A percentile compares a stretch with the other conserved stretches of the same genome.
Conservation (phyloP, 2,797 vertebrate species). For the Vespertilio murinus region DNA sequence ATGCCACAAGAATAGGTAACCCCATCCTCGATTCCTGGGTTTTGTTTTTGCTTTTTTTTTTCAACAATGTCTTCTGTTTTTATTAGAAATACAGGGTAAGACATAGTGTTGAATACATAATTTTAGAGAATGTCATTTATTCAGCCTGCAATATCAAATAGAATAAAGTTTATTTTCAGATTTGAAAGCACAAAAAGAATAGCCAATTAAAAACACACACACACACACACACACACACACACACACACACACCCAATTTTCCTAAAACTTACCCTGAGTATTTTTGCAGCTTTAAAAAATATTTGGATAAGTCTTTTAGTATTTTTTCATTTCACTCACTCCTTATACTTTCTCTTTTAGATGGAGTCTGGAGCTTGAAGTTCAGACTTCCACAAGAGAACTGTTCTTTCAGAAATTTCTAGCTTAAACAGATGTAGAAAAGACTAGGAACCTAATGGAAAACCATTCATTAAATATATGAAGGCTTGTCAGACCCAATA, state of each 20-base stretch:
- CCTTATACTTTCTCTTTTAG: constrained; percentile 39
- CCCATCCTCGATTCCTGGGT: not conserved
- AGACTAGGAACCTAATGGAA: not conserved
- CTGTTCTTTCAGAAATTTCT: constrained; percentile 47
- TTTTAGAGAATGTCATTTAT: constrained; percentile 48
- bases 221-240: too few species aligned
- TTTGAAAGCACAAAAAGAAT: constrained; percentile 12
- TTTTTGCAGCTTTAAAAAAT: constrained; percentile 68
- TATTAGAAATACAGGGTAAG: constrained; percentile 16
- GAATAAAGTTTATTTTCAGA: constrained; percentile 33
- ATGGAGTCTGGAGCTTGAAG: not conserved
- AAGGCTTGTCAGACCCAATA: constrained; percentile 10
- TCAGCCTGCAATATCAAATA: constrained; percentile 34
- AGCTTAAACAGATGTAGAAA: constrained; percentile 31
- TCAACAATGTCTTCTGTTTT: not conserved
- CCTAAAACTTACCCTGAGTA: constrained; percentile 32
- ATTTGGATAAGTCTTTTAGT: constrained; percentile 61
- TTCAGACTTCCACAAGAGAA: constrained; percentile 40
- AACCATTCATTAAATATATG: not conserved
- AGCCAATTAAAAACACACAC: not conserved
- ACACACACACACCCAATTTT: constrained; percentile 45
- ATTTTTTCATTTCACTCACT: constrained; percentile 58
- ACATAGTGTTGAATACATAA: not conserved
- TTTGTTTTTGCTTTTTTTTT: not conserved
- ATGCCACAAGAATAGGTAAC: not conserved